Evolutionary conservation across 1,140 invertebrate genomes (phyloP).

Genomic region (Drosophila carrolli): DNA sequence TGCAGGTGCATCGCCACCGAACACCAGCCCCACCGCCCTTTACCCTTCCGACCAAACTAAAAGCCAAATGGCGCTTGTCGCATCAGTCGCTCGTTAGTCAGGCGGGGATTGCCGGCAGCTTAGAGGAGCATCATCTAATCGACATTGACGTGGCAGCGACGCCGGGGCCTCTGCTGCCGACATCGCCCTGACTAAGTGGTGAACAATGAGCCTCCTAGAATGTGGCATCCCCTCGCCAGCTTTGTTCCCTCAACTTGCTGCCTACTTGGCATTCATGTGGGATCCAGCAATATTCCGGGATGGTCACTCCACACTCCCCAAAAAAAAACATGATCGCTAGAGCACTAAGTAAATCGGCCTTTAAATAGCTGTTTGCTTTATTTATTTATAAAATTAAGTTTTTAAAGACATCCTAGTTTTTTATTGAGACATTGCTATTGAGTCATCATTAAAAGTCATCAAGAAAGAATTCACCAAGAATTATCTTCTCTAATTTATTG

Average conservation of each 20-base stretch:
- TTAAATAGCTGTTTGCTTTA: no score
- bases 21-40: not conserved
- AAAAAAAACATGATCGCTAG: conserved; percentile 29
- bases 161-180: conserved; percentile 28
- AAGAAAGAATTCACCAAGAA: no score
- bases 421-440: no score
- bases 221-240: conserved; percentile 20
- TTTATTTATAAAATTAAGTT: no score
- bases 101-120: conserved; percentile 32
- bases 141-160: conserved; percentile 66
- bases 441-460: no score
- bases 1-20: conserved; percentile 36
- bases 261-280: conserved; percentile 50
- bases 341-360: conserved; percentile 16
- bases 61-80: conserved; percentile 78
- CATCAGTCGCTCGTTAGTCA: conserved; percentile 76
- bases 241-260: conserved; percentile 24
- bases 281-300: conserved; percentile 1
- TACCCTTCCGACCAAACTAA: conserved; percentile 46
- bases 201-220: conserved; percentile 71
- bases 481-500: no score
- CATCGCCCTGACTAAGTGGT: conserved; percentile 70
- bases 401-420: no score
- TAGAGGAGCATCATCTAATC: conserved; percentile 69
- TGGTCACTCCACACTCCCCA: not conserved